Conservation (phyloP, 2,797 vertebrate species). For the Nyctalus aviator region DNA sequence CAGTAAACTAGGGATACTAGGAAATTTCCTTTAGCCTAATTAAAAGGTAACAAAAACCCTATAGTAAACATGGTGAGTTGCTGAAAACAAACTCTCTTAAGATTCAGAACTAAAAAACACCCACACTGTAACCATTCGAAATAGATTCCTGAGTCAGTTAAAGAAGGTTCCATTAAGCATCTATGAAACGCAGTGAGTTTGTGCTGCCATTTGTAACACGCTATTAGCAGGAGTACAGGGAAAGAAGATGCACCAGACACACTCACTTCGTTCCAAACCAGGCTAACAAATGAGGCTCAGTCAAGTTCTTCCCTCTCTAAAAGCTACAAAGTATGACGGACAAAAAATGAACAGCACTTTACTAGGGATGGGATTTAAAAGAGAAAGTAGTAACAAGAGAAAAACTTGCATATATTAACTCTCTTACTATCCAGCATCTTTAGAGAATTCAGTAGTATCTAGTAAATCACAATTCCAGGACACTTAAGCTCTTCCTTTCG, state of each 20-base stretch:
- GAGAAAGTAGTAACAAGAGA: constrained; percentile 22
- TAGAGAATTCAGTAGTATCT: constrained; percentile 18
- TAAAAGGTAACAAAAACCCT: not conserved
- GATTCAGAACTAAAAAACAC: constrained; percentile 25
- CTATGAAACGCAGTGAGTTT: not conserved
- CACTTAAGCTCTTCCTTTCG: not conserved
- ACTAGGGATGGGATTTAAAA: not conserved
- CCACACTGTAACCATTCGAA: not conserved
- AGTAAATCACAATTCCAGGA: constrained; percentile 46
- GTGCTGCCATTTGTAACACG: not conserved
- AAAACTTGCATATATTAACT: not conserved
- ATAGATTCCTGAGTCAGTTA: not conserved
- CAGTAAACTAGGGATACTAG: constrained; percentile 9
- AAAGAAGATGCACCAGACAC: not conserved
- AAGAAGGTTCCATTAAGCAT: constrained; percentile 7
- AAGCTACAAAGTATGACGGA: constrained; percentile 37
- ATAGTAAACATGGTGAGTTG: not conserved
- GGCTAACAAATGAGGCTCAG: constrained; percentile 47
- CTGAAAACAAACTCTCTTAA: constrained; percentile 25
- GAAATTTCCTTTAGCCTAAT: constrained; percentile 40
- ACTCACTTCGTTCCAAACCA: not conserved
- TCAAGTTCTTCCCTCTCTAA: constrained; percentile 35
- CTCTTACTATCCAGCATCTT: not conserved
- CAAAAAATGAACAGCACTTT: not conserved
- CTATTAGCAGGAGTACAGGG: not conserved